Evolutionary conservation across 2,888 invertebrate species (phyloP).

Genomic region (Ctenicera cuprea): DNA sequence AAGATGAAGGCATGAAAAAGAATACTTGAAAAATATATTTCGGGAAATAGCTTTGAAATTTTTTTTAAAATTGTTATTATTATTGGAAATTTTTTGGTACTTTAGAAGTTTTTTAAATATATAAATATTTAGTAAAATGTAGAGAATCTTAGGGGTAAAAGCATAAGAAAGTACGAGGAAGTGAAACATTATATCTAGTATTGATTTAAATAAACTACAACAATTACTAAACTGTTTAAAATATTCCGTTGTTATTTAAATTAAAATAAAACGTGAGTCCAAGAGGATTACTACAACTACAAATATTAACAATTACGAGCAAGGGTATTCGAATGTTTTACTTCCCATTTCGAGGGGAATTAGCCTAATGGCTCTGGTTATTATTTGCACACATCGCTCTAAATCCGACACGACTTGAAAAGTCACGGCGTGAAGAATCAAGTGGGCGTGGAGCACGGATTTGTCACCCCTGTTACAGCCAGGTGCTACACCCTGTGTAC

Average conservation of each 20-base stretch:
- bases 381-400: constrained; percentile 62
- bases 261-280: neutral
- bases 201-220: too few species aligned
- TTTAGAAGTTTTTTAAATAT: too few species aligned
- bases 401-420: constrained; percentile 72
- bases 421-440: constrained; percentile 73
- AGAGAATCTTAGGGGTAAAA: too few species aligned
- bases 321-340: constrained; percentile 36
- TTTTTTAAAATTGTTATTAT: too few species aligned
- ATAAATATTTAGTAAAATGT: too few species aligned
- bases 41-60: too few species aligned
- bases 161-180: too few species aligned
- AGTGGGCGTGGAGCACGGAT: constrained; percentile 71
- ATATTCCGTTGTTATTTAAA: neutral
- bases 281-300: constrained; percentile 8
- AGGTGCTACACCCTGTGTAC: constrained; percentile 55
- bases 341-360: constrained; percentile 48
- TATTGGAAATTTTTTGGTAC: too few species aligned
- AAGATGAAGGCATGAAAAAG: too few species aligned
- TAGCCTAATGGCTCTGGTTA: constrained; percentile 52
- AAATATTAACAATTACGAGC: constrained; percentile 29
- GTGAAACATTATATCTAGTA: too few species aligned
- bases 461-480: constrained; percentile 69
- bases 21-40: too few species aligned
- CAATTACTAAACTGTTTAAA: too few species aligned